Evolutionary conservation across 2,113 vertebrate species (phyloP).

Genomic region (Potamarius usumacintae): DNA sequence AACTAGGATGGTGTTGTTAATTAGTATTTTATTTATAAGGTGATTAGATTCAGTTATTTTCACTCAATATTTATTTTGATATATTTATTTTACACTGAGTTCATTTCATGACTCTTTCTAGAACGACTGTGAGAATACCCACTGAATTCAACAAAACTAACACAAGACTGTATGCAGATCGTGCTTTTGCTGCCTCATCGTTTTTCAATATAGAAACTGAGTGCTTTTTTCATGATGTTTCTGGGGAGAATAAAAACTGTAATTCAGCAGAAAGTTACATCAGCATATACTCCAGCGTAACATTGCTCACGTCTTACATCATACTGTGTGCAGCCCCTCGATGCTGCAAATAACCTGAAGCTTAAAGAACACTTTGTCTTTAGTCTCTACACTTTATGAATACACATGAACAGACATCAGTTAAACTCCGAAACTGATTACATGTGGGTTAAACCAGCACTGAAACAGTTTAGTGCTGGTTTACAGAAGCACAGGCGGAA

Average conservation of each 20-base stretch:
- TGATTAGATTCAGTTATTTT: neutral
- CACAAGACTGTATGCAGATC: neutral
- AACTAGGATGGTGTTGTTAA: no score
- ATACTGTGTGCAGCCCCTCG: slow-evolving; percentile 41
- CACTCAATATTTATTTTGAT: neutral
- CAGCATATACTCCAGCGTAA: slow-evolving; percentile 53
- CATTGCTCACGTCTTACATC: slow-evolving; percentile 57
- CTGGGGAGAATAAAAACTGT: neutral
- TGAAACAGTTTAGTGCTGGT: neutral
- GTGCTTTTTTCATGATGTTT: neutral
- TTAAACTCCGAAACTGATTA: neutral
- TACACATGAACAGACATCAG: neutral
- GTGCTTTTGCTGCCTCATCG: neutral
- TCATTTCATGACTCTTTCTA: neutral
- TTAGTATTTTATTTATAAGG: neutral
- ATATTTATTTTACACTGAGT: neutral
- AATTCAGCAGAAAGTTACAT: slow-evolving; percentile 59
- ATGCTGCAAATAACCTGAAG: neutral
- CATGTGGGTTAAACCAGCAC: neutral
- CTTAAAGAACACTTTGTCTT: slow-evolving; percentile 31
- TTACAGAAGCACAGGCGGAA: neutral
- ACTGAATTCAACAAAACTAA: neutral
- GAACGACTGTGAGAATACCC: neutral
- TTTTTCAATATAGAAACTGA: neutral
- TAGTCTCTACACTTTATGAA: neutral